A percentile compares a stretch with the other conserved stretches of the same genome.
Evolutionary conservation across 2,797 vertebrate species (phyloP).

Genomic region (Syngnathus rostellatus): DNA sequence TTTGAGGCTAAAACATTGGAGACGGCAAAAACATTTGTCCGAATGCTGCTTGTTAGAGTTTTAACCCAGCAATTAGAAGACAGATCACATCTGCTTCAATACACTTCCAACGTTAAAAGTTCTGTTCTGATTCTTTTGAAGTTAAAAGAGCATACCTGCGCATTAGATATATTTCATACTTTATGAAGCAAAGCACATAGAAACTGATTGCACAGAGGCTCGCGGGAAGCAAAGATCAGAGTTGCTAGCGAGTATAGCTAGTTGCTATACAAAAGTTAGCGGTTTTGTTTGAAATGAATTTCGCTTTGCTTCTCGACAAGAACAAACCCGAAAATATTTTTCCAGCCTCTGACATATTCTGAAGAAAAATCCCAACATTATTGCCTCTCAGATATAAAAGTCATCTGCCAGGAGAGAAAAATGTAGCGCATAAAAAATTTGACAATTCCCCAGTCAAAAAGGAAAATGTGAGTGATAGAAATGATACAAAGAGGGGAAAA

Average conservation of each 20-base stretch:
- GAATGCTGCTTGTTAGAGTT: background rate
- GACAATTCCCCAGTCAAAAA: constrained; percentile 14
- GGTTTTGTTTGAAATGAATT: no score
- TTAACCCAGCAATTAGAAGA: background rate
- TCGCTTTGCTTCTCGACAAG: no score
- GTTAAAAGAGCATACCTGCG: background rate
- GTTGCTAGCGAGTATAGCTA: no score
- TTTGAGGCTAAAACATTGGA: constrained; percentile 1
- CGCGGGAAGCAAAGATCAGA: no score
- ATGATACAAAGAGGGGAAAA: background rate
- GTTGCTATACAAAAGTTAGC: no score
- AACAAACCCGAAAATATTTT: background rate
- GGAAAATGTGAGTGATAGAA: constrained; percentile 14
- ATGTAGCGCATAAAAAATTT: constrained; percentile 11
- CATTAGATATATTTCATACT: background rate
- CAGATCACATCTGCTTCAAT: background rate
- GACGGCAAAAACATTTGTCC: background rate
- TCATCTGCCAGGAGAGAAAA: constrained; percentile 14
- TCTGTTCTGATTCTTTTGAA: background rate
- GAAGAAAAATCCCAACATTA: constrained; percentile 8
- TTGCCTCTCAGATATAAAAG: constrained; percentile 14
- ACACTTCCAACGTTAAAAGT: background rate
- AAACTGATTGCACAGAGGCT: no score
- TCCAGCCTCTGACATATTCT: background rate
- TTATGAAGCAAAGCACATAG: background rate